A percentile compares a stretch with the other conserved stretches of the same genome.
Evolutionary conservation across 2,113 vertebrate species (phyloP).

Genomic region (Barbus barbus): DNA sequence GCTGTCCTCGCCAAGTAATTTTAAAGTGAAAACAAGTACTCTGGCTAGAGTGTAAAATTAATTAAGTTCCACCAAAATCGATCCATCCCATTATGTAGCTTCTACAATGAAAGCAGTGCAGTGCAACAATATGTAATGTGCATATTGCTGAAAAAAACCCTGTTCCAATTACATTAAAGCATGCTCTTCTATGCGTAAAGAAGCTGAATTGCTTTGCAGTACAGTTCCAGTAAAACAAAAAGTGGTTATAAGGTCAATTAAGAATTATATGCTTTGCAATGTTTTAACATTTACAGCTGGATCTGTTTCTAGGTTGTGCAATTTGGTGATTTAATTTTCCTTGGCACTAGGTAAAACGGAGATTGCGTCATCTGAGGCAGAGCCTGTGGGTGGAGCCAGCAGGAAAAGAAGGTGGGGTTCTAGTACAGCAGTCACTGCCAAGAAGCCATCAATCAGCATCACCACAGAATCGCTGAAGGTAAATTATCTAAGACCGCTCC

Average conservation of each 20-base stretch:
- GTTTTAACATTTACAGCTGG: neutral
- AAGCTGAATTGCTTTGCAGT: neutral
- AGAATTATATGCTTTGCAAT: neutral
- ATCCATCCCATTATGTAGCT: neutral
- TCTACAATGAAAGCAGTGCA: neutral
- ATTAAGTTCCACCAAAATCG: neutral
- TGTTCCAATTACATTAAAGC: neutral
- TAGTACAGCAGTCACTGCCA: conserved; percentile 85
- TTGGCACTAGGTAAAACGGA: conserved; percentile 58
- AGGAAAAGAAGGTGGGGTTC: conserved; percentile 91
- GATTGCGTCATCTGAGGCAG: conserved; percentile 71
- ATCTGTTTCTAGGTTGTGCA: neutral
- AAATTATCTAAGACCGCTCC: neutral
- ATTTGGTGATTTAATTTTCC: neutral
- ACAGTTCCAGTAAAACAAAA: neutral
- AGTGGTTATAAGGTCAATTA: neutral
- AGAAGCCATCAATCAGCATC: conserved; percentile 92
- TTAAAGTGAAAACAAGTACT: neutral
- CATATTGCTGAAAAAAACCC: neutral
- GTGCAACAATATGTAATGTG: neutral
- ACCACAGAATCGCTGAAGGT: conserved; percentile 93
- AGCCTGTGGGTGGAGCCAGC: conserved; percentile 74
- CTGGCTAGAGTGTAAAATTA: neutral
- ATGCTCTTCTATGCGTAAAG: neutral
- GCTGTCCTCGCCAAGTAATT: neutral